These are phyloP conservation scores for Tolmerus cingulatus DNA, from an alignment of 2,888 invertebrate genomes.

Conservation along the genomic window DNA sequence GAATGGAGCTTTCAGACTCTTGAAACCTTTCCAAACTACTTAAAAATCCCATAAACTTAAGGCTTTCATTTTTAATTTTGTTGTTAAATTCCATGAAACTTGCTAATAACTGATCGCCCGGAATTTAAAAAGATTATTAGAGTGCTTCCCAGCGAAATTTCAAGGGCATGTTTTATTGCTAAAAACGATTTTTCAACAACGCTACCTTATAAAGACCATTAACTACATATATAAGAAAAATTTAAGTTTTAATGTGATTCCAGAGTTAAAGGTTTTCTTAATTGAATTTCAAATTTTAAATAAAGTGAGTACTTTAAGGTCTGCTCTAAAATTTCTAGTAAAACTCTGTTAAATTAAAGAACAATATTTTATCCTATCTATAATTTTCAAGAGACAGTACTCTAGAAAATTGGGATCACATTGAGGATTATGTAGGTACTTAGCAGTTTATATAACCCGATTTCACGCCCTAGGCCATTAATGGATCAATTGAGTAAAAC, in stretches of 20 bases:
- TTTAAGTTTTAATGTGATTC: neutral
- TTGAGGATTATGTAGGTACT: no score
- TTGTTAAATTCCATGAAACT: neutral
- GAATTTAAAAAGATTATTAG: neutral
- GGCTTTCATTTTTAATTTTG: conserved; percentile 9
- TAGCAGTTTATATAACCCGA: no score
- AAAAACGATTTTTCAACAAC: neutral
- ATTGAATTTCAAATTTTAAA: no score
- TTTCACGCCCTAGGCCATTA: no score
- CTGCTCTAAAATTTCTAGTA: no score
- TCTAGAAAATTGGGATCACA: no score
- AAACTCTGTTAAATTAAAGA: no score
- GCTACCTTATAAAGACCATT: neutral
- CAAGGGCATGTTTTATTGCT: neutral
- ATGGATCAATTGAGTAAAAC: no score
- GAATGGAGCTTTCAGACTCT: neutral
- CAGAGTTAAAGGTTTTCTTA: neutral
- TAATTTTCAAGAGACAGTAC: no score
- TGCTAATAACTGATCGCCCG: neutral
- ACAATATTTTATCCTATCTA: no score
- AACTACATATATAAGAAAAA: neutral
- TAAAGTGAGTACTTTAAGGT: no score
- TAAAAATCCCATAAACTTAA: conserved; percentile 32
- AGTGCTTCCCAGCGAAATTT: neutral
- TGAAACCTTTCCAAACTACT: conserved; percentile 42